These are phyloP conservation scores for Siphamia tubifer DNA, from an alignment of 2,113 vertebrate genomes.

Conservation along the genomic window DNA sequence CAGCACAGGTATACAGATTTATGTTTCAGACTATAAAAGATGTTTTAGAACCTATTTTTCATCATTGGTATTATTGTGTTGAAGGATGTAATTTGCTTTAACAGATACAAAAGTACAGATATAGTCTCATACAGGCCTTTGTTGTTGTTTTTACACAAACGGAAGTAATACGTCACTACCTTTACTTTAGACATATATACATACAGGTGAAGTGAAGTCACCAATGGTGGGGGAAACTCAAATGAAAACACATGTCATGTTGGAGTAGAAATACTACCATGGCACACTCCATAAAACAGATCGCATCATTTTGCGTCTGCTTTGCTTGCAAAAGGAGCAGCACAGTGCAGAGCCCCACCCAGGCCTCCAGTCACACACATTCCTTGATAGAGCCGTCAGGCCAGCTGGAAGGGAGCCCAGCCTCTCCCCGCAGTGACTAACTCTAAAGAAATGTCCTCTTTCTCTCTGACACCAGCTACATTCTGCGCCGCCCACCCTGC, in stretches of 20 bases:
- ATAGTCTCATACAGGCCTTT: not conserved
- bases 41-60: not conserved
- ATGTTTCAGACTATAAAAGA: no score
- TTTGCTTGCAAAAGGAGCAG: constrained; percentile 49
- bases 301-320: constrained; percentile 16
- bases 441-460: constrained; percentile 78
- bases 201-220: constrained; percentile 10
- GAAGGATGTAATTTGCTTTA: not conserved
- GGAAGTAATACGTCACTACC: no score
- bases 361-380: constrained; percentile 81
- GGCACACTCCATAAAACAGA: constrained; percentile 13
- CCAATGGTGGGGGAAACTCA: not conserved
- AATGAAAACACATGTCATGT: constrained; percentile 26
- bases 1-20: no score
- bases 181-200: not conserved
- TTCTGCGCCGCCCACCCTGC: constrained; percentile 44
- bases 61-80: no score
- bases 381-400: constrained; percentile 79
- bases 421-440: constrained; percentile 81
- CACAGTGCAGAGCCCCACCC: constrained; percentile 74
- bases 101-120: not conserved
- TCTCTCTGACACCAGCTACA: constrained; percentile 45
- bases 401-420: constrained; percentile 81
- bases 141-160: no score
- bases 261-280: constrained; percentile 14